Conservation (phyloP, 2,113 vertebrate genomes). For the Dasypus novemcinctus region DNA sequence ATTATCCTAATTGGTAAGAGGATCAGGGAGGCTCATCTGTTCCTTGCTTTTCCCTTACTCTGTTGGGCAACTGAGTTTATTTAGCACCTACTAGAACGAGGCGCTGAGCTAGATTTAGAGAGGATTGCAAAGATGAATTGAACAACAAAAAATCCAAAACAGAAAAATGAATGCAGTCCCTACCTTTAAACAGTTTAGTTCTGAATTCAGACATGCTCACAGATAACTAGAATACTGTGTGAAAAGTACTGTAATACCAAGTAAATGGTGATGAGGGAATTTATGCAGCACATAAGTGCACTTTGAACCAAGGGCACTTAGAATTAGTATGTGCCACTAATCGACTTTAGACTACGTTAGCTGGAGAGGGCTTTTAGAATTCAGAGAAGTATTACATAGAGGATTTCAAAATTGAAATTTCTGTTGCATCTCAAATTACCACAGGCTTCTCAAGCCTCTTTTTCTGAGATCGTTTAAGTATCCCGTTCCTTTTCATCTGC, state of each 20-base stretch:
- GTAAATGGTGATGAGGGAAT: not conserved
- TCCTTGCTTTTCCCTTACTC: not conserved
- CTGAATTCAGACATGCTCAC: not conserved
- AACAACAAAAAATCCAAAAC: too few relatives aligned
- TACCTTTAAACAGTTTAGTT: too few relatives aligned
- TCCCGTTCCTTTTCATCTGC: not conserved
- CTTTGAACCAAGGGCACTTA: not conserved
- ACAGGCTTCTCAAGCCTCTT: not conserved
- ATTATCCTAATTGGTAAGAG: too few relatives aligned
- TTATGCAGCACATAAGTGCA: not conserved
- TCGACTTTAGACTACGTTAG: not conserved
- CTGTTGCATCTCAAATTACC: too few relatives aligned
- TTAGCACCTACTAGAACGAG: not conserved
- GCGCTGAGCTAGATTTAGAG: not conserved
- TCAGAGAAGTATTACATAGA: not conserved
- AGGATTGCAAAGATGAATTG: not conserved
- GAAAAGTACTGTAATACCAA: accelerated
- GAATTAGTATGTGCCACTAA: not conserved
- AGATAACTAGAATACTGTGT: accelerated
- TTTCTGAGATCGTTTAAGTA: accelerated
- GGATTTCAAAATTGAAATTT: not conserved
- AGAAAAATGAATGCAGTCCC: not conserved
- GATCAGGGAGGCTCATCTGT: not conserved
- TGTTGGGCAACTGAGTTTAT: not conserved
- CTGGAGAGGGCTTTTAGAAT: not conserved